phyloP scores from a whole-genome alignment of 2,888 invertebrate genomes.

The Iselma pallidipennis region DNA sequence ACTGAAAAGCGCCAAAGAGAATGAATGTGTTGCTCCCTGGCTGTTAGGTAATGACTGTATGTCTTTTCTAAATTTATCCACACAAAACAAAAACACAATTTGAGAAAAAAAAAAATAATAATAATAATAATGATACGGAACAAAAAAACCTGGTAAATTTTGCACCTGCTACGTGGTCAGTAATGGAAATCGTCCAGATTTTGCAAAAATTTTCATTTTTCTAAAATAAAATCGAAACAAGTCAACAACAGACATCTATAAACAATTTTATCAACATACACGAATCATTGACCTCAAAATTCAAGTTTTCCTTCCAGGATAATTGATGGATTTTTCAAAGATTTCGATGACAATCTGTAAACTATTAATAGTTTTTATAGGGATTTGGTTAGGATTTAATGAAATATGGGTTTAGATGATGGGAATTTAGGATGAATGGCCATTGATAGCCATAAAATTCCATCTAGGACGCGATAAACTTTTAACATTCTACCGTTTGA shows the following conservation, averaged over 20 bases:
- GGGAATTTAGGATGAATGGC: background rate
- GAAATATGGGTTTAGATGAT: background rate
- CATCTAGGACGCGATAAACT: conserved; percentile 4
- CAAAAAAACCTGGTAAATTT: too few species aligned
- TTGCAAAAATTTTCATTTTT: background rate
- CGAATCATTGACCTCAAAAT: background rate
- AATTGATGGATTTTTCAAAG: background rate
- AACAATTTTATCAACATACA: background rate
- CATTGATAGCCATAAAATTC: conserved; percentile 5
- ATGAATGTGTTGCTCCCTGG: conserved; percentile 98
- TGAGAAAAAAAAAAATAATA: background rate
- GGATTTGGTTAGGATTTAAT: background rate
- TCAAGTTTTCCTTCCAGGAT: background rate
- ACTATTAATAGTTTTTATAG: background rate
- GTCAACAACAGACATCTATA: background rate
- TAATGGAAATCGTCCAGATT: too few species aligned
- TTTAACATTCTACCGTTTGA: conserved; percentile 16
- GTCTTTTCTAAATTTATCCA: conserved; percentile 35
- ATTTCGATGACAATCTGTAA: background rate
- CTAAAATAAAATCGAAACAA: background rate
- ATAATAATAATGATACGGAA: too few species aligned
- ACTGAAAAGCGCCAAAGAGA: conserved; percentile 95
- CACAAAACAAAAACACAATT: background rate
- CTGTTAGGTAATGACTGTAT: conserved; percentile 81
- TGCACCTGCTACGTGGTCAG: background rate